These are phyloP conservation scores for Hippoglossus stenolepis DNA, from an alignment of 2,113 vertebrate species.

Conservation along the genomic window DNA sequence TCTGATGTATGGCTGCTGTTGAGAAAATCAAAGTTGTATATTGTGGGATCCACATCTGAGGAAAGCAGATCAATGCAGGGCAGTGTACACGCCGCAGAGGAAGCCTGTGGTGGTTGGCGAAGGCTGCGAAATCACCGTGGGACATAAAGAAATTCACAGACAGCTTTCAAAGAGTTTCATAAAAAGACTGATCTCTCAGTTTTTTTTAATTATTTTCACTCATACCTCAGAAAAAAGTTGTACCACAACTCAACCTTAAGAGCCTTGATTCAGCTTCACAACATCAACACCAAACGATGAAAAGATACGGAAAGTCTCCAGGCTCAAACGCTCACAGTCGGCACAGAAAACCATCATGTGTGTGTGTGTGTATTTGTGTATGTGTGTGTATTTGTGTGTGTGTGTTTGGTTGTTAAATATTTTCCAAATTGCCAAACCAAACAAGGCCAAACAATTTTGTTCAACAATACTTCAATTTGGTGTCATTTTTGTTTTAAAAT, in stretches of 20 bases:
- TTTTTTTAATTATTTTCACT: slow-evolving; percentile 5
- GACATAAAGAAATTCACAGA: slow-evolving; percentile 9
- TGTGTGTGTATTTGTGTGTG: neutral
- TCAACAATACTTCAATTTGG: neutral
- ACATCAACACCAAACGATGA: neutral
- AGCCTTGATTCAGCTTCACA: neutral
- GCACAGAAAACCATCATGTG: neutral
- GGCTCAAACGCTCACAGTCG: neutral
- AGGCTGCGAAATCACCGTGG: slow-evolving; percentile 23
- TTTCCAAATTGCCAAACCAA: neutral
- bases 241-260: neutral
- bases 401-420: slow-evolving; percentile 2
- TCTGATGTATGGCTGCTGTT: slow-evolving; percentile 48
- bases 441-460: neutral
- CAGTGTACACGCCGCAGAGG: neutral
- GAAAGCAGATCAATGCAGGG: slow-evolving; percentile 57
- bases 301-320: neutral
- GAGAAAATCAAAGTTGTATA: slow-evolving; percentile 55
- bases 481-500: neutral
- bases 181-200: fast-evolving
- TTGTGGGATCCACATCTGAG: slow-evolving; percentile 54
- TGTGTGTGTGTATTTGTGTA: neutral
- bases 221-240: neutral
- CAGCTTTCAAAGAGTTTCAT: slow-evolving; percentile 31
- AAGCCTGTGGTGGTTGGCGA: slow-evolving; percentile 18